phyloP scores from a whole-genome alignment of 1,140 invertebrate species.

The Zaprionus ghesquierei region DNA sequence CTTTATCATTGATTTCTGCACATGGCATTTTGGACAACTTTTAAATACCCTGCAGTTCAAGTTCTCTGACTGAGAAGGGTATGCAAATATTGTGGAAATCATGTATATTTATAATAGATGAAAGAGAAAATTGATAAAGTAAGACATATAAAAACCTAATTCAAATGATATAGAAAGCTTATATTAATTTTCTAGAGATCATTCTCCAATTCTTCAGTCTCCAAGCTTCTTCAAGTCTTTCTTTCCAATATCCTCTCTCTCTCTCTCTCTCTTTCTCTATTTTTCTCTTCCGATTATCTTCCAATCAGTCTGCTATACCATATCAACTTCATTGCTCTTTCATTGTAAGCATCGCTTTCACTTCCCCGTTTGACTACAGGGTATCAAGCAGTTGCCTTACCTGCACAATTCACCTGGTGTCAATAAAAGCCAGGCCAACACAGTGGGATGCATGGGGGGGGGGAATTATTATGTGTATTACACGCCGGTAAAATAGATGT shows the following conservation, averaged over 20 bases:
- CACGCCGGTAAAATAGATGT: conserved; percentile 7
- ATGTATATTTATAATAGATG: too few species aligned
- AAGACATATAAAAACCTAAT: too few species aligned
- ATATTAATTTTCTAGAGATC: too few species aligned
- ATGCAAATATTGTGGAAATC: background rate
- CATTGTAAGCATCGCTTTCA: too few species aligned
- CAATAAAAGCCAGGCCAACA: conserved; percentile 17
- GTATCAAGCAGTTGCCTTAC: background rate
- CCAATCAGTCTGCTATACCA: background rate
- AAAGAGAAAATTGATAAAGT: too few species aligned
- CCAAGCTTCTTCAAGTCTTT: too few species aligned
- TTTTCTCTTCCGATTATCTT: background rate
- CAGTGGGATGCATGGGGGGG: background rate
- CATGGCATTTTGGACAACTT: background rate
- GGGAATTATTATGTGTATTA: background rate
- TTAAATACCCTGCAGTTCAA: background rate
- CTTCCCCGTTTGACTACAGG: too few species aligned
- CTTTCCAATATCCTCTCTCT: too few species aligned
- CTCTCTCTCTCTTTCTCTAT: too few species aligned
- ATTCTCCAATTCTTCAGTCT: too few species aligned
- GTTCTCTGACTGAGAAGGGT: background rate
- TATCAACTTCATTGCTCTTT: too few species aligned
- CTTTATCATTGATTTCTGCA: conserved; percentile 51
- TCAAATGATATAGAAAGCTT: too few species aligned
- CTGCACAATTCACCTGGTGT: background rate